phyloP scores from a whole-genome alignment of 2,888 invertebrate genomes.

The Parnassius glacialis region DNA sequence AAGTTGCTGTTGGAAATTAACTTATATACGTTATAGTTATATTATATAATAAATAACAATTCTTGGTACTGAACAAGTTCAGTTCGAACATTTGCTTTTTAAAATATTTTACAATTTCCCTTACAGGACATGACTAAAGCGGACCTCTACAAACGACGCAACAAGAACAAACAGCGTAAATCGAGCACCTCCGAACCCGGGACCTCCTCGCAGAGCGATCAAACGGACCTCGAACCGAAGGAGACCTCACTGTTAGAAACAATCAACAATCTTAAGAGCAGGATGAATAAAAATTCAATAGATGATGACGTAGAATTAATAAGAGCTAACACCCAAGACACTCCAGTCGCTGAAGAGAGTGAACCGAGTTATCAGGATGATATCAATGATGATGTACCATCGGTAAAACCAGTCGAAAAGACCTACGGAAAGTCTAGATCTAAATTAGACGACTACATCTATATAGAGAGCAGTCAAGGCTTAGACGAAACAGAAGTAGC shows the following conservation, averaged over 20 bases:
- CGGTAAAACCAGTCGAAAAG: slow-evolving; percentile 68
- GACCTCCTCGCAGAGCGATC: slow-evolving; percentile 41
- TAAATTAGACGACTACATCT: slow-evolving; percentile 69
- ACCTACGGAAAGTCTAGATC: slow-evolving; percentile 67
- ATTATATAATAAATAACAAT: too few relatives aligned
- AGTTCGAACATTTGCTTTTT: slow-evolving; percentile 17
- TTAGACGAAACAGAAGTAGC: slow-evolving; percentile 63
- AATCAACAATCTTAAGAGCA: slow-evolving; percentile 57
- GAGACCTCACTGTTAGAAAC: slow-evolving; percentile 54
- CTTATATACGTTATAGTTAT: too few relatives aligned
- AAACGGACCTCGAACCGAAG: slow-evolving; percentile 37
- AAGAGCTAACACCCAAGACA: slow-evolving; percentile 61
- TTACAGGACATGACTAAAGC: slow-evolving; percentile 75
- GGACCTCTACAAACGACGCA: slow-evolving; percentile 70
- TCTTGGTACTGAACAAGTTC: slow-evolving; percentile 1
- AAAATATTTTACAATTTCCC: slow-evolving; percentile 13
- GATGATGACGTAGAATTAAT: slow-evolving; percentile 70
- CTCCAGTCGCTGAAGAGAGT: slow-evolving; percentile 48
- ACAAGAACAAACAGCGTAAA: slow-evolving; percentile 62
- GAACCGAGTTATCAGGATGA: slow-evolving; percentile 49
- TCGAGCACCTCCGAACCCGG: slow-evolving; percentile 52
- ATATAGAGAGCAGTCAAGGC: slow-evolving; percentile 65
- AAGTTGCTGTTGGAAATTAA: too few relatives aligned
- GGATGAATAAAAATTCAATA: slow-evolving; percentile 65
- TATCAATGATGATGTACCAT: slow-evolving; percentile 51